Base-by-base conservation (phyloP, 2,113 vertebrate species). In the Rostratula benghalensis region DNA sequence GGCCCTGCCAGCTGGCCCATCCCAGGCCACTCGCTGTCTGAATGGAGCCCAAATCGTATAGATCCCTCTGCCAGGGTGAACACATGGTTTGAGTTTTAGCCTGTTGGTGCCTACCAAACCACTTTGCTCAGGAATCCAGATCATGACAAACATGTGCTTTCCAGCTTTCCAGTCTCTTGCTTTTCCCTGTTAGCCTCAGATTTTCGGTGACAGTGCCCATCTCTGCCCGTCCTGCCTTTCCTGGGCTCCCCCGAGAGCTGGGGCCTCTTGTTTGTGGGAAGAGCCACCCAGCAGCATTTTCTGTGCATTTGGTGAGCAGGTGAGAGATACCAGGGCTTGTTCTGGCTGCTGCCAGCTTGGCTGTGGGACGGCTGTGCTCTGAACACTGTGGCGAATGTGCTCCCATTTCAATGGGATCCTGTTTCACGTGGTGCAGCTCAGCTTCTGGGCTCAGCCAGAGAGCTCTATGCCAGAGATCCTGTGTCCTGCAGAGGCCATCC, bases 401-500 rank as follows among this genome's bases (percentile, higher is more conserved):
- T 93, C 70, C 31, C 1, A 12, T 77, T 90, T 90, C 93, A 65
- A 2, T 51, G 68, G 80, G 81, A 54, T 81, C 56, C 70, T 7
- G 0, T 57, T 91, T 90, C 81, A 53, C 41, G 31, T 28, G 87
- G 74, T 41, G 83, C 63, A 51, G 89, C 81, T 86, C 89, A 65
- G 68, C 77, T 69, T 45, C 88, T 57, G 46, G 77, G 70, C 56
- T 89, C 48, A 0, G 84, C 68, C 16, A 9, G 14, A 1, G 53
- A 77, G 59, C 80, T 93, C 51, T 5, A 39, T 91, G 87, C 89
- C 93, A 93, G 73, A 57, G 84, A 69, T 68, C 67, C 69, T 85
- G 80, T 73, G 82, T 81, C 84, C 65, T 63, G 81, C 35, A 31
- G 90, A 43, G 83, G 51, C 4, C 23, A 96, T 91, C 93, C 93